Base-by-base conservation (phyloP, 2,888 invertebrate species). In the Litoditis marina region DNA sequence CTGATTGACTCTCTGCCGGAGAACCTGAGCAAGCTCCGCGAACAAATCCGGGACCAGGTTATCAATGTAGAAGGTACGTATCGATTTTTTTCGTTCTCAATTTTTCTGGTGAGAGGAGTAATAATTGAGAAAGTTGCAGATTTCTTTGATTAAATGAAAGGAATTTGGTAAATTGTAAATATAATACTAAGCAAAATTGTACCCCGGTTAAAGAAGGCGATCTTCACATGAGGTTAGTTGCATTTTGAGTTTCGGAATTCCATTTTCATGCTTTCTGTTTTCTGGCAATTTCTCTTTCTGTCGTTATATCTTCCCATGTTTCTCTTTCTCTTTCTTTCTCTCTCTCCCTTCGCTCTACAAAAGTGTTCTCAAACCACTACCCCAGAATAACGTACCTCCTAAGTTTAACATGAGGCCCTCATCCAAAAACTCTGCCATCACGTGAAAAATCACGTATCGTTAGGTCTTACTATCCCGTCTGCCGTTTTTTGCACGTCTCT, bases 1-100 rank as follows among this genome's bases (percentile, higher is more conserved):
- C 30, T 60, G n/a, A 16, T 60, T 19, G 52, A 60, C 44, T 19
- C 19, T 44, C 44, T 44, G 19, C 44, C 44, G 3, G 44, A 44
- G 19, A 44, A 25, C 25, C 19, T 44, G 8, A 25, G 44, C 19
- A 25, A 44, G 19, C 25, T 44, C 19, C 44, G 44, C 25, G 44
- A 19, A 44, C 44, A 44, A 44, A 44, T 44, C 25, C 19, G 44
- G 25, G 44, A 44, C 25, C 44, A 44, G 25, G 19, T 44, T 19
- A 22, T 44, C 19, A 22, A 22, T 22, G 44, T 44, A 44, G 44
- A 44, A 44, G 44, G 44, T 44, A 22, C 19, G 44, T 44, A n/a
- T 8, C 44, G 25, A 44, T 44, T 25, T 44, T 44, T 44, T 39
- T 39, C n/a, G 11, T 39, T 44, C 25, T 44, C 44, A 44, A 22